These are phyloP conservation scores for Leptoteleia sp. DNA, from an alignment of 1,140 invertebrate species.

Conservation along the genomic window DNA sequence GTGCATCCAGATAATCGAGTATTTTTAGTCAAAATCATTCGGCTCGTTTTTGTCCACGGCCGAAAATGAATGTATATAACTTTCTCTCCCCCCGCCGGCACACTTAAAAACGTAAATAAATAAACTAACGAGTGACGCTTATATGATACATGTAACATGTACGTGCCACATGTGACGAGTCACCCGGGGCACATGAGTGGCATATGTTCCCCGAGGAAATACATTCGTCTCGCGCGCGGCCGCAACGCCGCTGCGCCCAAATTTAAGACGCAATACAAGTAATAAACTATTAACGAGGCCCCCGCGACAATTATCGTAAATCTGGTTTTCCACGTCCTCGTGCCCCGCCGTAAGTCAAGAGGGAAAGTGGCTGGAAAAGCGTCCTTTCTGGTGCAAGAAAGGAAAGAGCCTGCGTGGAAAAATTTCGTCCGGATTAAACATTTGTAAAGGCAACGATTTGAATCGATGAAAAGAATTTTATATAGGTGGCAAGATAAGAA, in stretches of 20 bases:
- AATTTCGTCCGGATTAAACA: too few species aligned
- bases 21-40: constrained; percentile 17
- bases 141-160: constrained; percentile 60
- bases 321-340: constrained; percentile 24
- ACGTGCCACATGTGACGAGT: constrained; percentile 64
- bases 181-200: constrained; percentile 51
- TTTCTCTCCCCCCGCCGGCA: constrained; percentile 48
- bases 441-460: too few species aligned
- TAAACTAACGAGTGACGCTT: constrained; percentile 59
- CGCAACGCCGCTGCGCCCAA: constrained; percentile 29
- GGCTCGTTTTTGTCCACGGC: neutral
- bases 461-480: too few species aligned
- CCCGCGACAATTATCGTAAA: constrained; percentile 62
- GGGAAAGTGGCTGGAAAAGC: too few species aligned
- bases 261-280: constrained; percentile 53
- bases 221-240: constrained; percentile 32
- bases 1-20: neutral
- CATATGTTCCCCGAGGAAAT: constrained; percentile 54
- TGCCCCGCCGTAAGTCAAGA: too few species aligned
- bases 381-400: too few species aligned
- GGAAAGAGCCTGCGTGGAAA: too few species aligned
- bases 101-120: constrained; percentile 56
- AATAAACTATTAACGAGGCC: constrained; percentile 46
- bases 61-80: constrained; percentile 25
- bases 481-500: too few species aligned